Evolutionary conservation across 2,113 vertebrate genomes (phyloP).

Genomic region (Pomatostomus ruficeps): DNA sequence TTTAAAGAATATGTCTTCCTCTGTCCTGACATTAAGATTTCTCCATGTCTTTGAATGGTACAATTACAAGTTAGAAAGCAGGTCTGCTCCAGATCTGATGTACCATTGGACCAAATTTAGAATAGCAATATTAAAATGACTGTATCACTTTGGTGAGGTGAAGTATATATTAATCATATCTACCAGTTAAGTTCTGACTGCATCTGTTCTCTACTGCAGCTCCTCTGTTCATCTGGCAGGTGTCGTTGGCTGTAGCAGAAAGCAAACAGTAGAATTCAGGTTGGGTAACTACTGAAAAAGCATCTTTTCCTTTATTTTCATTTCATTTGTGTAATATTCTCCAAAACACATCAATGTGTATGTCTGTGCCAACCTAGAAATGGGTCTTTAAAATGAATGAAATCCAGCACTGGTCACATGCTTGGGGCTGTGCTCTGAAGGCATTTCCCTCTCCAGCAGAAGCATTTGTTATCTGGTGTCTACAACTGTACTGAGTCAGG

Average conservation of each 20-base stretch:
- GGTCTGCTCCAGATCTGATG: neutral
- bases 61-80: neutral
- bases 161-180: neutral
- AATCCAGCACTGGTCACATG: neutral
- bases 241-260: neutral
- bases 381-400: neutral
- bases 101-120: neutral
- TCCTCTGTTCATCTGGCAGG: neutral
- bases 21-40: neutral
- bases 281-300: neutral
- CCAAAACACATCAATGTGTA: neutral
- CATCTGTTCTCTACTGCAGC: neutral
- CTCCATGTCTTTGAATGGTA: neutral
- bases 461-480: neutral
- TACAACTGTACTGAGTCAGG: accelerated
- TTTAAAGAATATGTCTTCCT: neutral
- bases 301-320: neutral
- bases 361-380: neutral
- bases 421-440: neutral
- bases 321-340: neutral
- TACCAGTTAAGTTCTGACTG: neutral
- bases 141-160: neutral
- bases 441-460: neutral
- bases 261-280: neutral
- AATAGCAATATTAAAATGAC: neutral